These are phyloP conservation scores for Resseliella maxima DNA, from an alignment of 2,888 invertebrate genomes.

Conservation along the genomic window DNA sequence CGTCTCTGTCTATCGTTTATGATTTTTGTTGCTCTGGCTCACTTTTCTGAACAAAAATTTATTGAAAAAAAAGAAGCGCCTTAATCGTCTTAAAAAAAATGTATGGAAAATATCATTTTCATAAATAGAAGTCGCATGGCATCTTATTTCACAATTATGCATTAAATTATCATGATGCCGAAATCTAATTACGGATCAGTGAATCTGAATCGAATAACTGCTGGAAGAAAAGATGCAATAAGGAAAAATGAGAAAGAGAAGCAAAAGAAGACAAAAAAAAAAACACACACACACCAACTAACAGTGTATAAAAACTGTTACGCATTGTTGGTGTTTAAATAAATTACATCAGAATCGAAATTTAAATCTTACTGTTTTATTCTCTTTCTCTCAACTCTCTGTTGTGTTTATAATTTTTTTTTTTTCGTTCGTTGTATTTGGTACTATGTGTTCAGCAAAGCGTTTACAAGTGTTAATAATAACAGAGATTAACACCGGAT, in stretches of 20 bases:
- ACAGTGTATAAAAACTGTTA: neutral
- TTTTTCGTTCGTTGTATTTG: neutral
- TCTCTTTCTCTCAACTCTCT: neutral
- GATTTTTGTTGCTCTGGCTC: too few relatives aligned
- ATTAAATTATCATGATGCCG: neutral
- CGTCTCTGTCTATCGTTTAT: too few relatives aligned
- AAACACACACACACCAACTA: neutral
- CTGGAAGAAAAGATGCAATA: neutral
- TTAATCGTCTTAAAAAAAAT: neutral
- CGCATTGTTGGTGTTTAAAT: slow-evolving; percentile 35
- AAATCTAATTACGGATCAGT: slow-evolving; percentile 39
- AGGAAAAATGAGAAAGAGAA: neutral
- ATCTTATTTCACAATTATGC: neutral
- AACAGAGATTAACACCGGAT: slow-evolving; percentile 45
- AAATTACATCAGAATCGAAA: neutral
- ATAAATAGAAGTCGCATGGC: neutral
- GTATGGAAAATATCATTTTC: neutral
- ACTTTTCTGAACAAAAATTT: too few relatives aligned
- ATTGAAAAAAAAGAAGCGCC: neutral
- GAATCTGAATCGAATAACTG: neutral
- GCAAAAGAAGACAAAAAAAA: neutral
- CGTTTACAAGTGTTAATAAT: slow-evolving; percentile 32
- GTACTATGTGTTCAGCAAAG: slow-evolving; percentile 25
- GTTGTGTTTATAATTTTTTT: neutral
- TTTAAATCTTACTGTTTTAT: neutral